Evolutionary conservation across 1,140 invertebrate species (phyloP), one percentile per base, ranked within the genome.

Genomic region (Vanessa tameamea): DNA sequence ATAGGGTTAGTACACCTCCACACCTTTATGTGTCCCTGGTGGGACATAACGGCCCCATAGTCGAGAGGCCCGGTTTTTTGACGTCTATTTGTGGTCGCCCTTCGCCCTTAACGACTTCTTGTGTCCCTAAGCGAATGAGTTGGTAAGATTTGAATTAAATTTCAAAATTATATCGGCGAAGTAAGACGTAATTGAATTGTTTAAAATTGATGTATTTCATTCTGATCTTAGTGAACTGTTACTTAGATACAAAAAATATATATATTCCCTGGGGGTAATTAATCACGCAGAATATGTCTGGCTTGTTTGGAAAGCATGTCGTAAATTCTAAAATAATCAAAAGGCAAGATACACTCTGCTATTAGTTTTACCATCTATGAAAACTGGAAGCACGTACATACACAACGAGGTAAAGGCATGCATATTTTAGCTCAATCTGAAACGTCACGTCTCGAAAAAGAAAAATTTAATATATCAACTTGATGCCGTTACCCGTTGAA

Each of bases 1-100:
- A 92, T 92, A 92, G 90, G 90, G 90, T 92, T 92, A 91, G 85
- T 85, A 84, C 87, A 88, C 81, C 85, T 88, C 81, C 85, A 84
- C 83, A 92, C 89, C 90, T 91, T 91, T 92, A 92, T 92, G 89
- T 47, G 85, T 92, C 90, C 89, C 90, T 76, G 81, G 90, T 87
- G 88, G 74, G 78, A 85, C 79, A 87, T 92, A 90, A 89, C 84
- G 79, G 82, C 83, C 84, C 88, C 83, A 83, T 83, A 82, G 80
- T 76, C 78, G 79, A 77, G 84, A 82, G 78, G 84, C 86, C 88
- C 79, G 87, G 82, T 91, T 89, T 90, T 92, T 91, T 91, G 88
- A 90, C 90, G 86, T 91, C 88, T 91, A 92, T 92, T 90, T 92
- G 89, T 87, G 90, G 90, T 92, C 82, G 84, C 80, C 79, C 83